Conservation (phyloP, 2,797 vertebrate species). For the Peromyscus melanophrys region DNA sequence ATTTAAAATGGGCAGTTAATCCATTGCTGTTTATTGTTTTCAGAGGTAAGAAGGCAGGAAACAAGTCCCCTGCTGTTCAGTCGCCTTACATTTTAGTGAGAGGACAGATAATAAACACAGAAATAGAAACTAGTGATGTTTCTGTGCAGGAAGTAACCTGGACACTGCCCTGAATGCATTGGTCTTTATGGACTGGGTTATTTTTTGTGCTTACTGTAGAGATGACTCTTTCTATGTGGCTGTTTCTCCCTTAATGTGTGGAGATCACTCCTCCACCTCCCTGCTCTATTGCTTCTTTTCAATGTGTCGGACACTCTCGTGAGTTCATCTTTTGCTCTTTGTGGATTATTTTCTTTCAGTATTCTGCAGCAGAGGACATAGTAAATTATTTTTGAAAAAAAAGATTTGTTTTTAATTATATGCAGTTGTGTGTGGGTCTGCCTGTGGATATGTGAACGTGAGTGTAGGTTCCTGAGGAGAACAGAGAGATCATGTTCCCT, state of each 20-base stretch:
- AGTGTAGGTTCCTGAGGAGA: background rate
- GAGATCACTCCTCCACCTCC: background rate
- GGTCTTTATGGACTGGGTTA: slow-evolving; percentile 2
- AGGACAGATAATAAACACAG: background rate
- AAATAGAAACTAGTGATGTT: background rate
- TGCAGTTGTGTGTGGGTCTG: background rate
- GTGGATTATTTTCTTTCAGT: background rate
- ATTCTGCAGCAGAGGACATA: background rate
- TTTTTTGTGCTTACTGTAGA: slow-evolving; percentile 11
- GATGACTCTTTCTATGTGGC: background rate
- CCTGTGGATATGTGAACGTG: background rate
- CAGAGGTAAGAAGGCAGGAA: background rate
- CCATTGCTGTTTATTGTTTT: slow-evolving; percentile 1
- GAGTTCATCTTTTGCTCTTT: background rate
- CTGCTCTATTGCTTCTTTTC: background rate
- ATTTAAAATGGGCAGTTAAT: slow-evolving; percentile 1
- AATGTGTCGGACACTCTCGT: background rate
- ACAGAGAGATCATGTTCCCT: background rate
- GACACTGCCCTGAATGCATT: background rate
- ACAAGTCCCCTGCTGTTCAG: background rate
- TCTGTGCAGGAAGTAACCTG: background rate
- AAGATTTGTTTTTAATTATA: background rate
- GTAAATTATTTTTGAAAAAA: background rate
- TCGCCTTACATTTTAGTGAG: background rate
- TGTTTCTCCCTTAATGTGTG: background rate